Conservation (phyloP, 2,113 vertebrate species). For the Puffinus mauretanicus region DNA sequence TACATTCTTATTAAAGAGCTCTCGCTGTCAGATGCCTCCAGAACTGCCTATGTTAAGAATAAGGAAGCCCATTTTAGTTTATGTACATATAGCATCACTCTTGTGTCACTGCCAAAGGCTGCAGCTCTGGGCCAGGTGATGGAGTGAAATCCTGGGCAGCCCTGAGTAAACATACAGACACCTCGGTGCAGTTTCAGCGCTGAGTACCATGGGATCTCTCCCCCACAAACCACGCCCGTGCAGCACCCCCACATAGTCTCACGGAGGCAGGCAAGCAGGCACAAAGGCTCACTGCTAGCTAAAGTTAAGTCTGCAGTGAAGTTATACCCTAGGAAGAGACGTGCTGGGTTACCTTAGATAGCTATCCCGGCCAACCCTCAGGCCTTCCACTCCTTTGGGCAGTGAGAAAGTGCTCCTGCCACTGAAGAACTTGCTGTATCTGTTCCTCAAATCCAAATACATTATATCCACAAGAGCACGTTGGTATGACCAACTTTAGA, state of each 20-base stretch:
- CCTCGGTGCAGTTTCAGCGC: background rate
- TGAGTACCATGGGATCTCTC: rapidly evolving
- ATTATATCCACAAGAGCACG: background rate
- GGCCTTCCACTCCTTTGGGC: background rate
- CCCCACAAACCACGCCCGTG: background rate
- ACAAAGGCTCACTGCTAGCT: background rate
- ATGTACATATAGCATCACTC: background rate
- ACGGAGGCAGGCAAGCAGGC: background rate
- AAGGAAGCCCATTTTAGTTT: background rate
- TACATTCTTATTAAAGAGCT: background rate
- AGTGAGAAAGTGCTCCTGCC: background rate
- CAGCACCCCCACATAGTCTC: background rate
- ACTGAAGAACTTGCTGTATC: background rate
- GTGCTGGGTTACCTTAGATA: background rate
- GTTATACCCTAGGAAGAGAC: background rate
- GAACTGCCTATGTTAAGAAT: background rate
- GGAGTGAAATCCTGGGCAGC: background rate
- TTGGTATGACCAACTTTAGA: background rate
- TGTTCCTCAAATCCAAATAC: background rate
- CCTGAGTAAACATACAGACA: background rate
- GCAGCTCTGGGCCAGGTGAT: background rate
- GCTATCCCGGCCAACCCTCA: background rate
- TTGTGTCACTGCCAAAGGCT: background rate
- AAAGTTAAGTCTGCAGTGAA: background rate
- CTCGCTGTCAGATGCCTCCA: background rate